A percentile compares a stretch with the other conserved stretches of the same genome.
Conservation (phyloP, 1,140 invertebrate species). For the Hylyphantes graminicola region DNA sequence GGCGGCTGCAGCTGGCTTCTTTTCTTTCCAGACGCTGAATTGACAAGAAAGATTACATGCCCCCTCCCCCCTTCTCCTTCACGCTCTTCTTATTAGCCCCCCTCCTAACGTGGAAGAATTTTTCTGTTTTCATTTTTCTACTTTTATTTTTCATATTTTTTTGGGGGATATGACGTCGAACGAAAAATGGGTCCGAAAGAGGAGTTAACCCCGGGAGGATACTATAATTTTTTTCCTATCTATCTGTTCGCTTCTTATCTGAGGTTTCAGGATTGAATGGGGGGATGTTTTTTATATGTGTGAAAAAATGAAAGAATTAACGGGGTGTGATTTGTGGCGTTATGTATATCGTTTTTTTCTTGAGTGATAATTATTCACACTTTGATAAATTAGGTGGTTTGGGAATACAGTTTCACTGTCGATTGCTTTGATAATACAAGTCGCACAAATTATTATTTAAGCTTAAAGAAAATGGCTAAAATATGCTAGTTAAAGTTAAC, state of each 20-base stretch:
- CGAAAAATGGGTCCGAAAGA: conserved; percentile 39
- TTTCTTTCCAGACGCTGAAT: conserved; percentile 51
- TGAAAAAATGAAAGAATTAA: too few species aligned
- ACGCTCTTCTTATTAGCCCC: conserved; percentile 42
- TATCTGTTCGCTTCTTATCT: not conserved
- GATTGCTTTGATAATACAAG: too few species aligned
- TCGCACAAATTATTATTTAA: too few species aligned
- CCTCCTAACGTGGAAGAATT: conserved; percentile 24
- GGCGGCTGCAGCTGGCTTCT: conserved; percentile 40
- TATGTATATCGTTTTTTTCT: too few species aligned
- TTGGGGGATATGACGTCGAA: conserved; percentile 27
- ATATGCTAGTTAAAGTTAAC: too few species aligned
- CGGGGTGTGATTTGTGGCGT: too few species aligned
- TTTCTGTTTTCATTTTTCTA: not conserved
- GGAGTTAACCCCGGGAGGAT: conserved; percentile 39
- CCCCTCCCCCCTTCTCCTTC: conserved; percentile 7
- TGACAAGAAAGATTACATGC: conserved; percentile 54
- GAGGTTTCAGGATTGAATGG: conserved; percentile 1
- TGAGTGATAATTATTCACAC: too few species aligned
- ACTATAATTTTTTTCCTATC: not conserved
- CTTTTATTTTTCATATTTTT: conserved; percentile 1
- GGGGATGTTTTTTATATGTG: too few species aligned
- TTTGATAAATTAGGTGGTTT: too few species aligned
- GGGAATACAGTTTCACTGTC: not conserved
- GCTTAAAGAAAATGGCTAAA: too few species aligned